Base-by-base conservation (phyloP, 2,888 invertebrate species). In the Meteorus cinctellus region DNA sequence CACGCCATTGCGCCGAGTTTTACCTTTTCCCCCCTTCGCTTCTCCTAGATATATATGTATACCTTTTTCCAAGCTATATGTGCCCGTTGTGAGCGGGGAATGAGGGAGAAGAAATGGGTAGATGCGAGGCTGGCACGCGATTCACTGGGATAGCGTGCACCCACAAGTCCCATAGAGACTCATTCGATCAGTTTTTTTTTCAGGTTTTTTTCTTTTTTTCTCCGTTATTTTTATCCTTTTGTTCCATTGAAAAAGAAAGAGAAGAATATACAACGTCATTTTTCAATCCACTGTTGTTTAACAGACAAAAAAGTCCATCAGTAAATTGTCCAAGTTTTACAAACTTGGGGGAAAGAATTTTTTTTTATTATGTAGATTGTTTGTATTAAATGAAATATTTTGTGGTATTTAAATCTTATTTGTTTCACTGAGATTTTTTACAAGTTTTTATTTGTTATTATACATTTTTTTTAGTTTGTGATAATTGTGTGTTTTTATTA, bases 101-200 rank as follows among this genome's bases (percentile, higher is more conserved):
- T 74, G 77, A 72, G 76, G 55, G 72, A 62, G 72, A 48, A 72
- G 74, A 74, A 74, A 72, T 51, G 34, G 65, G 75, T 79, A 81
- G 82, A 82, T 82, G 81, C 78, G 78, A 80, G 76, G 72, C 77
- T 79, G 78, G 78, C 82, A 82, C 82, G 82, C 82, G 81, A 82
- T 78, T 79, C 78, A 70, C 36, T 62, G 63, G 48, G 29, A 72
- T 72, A 72, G 72, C 48, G 69, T 51, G 60, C 70, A 63, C 72
- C 72, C 72, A 41, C 72, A 72, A 72, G 72, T 63, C 72, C 72
- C 63, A 31, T 72, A 31, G 72, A 72, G 72, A 72, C 72, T 72
- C 31, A 45, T 70, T 24, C 19, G 14, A 45, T 59, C 24, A 16
- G 48, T 69, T 68, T 67, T 65, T 70, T 45, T 65, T 48, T 34